Conservation (phyloP, 2,113 vertebrate species). For the Notothenia rossii region DNA sequence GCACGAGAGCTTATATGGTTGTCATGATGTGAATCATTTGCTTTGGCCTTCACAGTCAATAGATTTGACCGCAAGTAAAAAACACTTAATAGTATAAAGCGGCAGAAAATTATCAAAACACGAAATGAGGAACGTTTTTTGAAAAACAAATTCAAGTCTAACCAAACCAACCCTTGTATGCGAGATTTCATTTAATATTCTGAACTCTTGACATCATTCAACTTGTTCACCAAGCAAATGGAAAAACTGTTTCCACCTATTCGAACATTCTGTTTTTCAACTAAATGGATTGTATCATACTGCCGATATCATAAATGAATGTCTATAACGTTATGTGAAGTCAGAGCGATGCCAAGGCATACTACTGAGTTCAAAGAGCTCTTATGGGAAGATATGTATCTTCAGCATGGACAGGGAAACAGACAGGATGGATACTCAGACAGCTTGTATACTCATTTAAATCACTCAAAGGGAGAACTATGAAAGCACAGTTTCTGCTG, state of each 20-base stretch:
- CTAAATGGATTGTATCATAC: neutral
- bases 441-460: no score
- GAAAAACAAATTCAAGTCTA: neutral
- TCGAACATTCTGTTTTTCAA: neutral
- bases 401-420: neutral
- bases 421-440: neutral
- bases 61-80: neutral
- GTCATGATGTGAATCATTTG: neutral
- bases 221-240: neutral
- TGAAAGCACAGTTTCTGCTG: conserved; percentile 12
- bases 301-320: neutral
- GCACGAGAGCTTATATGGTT: neutral
- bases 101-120: neutral
- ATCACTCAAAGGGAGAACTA: no score
- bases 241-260: neutral
- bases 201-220: neutral
- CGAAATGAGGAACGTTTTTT: neutral
- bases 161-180: neutral
- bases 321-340: neutral
- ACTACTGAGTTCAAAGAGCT: neutral
- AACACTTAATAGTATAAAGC: neutral
- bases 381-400: neutral
- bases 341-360: neutral
- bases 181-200: neutral
- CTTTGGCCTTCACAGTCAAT: neutral